phyloP scores from a whole-genome alignment of 2,888 invertebrate genomes.

The Cerastis leucographa region DNA sequence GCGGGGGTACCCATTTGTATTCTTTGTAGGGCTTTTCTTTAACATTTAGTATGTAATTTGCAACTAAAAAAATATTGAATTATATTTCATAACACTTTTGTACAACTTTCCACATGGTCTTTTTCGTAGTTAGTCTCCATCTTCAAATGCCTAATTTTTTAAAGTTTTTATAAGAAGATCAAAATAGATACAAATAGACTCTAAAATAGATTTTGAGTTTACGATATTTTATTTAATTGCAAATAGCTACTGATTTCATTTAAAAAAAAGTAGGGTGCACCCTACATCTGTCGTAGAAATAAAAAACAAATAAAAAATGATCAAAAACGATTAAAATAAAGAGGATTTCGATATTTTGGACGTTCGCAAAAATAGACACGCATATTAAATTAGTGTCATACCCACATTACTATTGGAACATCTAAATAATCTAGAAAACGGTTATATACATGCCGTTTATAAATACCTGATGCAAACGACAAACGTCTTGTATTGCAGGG shows the following conservation, averaged over 20 bases:
- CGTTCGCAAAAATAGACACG: neutral
- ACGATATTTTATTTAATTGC: neutral
- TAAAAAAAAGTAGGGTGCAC: too few species aligned
- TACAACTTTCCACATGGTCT: neutral
- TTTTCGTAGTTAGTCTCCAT: neutral
- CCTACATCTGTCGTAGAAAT: too few species aligned
- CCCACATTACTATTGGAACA: neutral
- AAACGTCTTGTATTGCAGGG: conserved; percentile 14
- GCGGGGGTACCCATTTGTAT: neutral
- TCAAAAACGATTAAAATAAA: neutral
- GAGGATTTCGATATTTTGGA: neutral
- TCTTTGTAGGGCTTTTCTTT: neutral
- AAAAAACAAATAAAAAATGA: too few species aligned
- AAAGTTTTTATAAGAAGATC: too few species aligned
- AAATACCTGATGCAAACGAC: conserved; percentile 9
- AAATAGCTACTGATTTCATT: neutral
- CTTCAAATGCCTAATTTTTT: neutral
- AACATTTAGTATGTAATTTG: neutral
- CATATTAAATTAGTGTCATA: neutral
- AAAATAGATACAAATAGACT: too few species aligned
- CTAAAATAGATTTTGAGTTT: neutral
- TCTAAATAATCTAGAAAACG: neutral
- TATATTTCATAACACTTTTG: neutral
- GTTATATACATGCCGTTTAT: neutral
- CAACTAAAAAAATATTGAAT: neutral